phyloP scores from a whole-genome alignment of 2,797 vertebrate species.

The Leptatherina wallacei region DNA sequence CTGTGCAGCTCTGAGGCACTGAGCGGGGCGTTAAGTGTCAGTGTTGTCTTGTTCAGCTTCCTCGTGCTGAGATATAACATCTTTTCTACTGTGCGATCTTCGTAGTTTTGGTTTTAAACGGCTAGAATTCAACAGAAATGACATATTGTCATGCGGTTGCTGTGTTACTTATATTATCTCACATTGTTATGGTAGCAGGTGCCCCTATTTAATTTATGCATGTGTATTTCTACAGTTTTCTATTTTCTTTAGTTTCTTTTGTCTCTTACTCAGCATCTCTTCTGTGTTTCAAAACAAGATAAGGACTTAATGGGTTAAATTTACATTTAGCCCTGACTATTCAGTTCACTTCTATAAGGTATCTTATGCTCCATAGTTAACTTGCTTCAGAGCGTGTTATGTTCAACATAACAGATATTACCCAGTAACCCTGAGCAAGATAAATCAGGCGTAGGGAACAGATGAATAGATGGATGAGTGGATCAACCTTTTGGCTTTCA shows the following conservation, averaged over 20 bases:
- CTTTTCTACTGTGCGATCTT: background rate
- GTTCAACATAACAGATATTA: background rate
- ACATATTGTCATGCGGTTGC: background rate
- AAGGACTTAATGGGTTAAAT: background rate
- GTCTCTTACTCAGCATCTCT: background rate
- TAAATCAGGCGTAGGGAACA: background rate
- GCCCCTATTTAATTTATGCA: background rate
- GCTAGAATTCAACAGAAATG: background rate
- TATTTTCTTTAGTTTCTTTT: background rate
- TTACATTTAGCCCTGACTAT: background rate
- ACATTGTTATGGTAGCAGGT: background rate
- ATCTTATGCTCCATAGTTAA: background rate
- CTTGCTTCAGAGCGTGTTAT: background rate
- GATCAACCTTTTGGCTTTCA: background rate
- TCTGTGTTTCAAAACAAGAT: background rate
- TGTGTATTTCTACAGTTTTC: background rate
- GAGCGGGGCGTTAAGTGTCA: background rate
- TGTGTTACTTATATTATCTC: background rate
- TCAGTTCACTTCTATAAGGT: background rate
- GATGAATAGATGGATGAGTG: background rate
- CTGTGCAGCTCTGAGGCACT: background rate
- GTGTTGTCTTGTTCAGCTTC: background rate
- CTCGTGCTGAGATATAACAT: too few species aligned
- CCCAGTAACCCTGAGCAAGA: background rate
- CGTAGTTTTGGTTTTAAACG: conserved; percentile 1